phyloP scores from a whole-genome alignment of 2,797 vertebrate species.

The Notamacropus eugenii region DNA sequence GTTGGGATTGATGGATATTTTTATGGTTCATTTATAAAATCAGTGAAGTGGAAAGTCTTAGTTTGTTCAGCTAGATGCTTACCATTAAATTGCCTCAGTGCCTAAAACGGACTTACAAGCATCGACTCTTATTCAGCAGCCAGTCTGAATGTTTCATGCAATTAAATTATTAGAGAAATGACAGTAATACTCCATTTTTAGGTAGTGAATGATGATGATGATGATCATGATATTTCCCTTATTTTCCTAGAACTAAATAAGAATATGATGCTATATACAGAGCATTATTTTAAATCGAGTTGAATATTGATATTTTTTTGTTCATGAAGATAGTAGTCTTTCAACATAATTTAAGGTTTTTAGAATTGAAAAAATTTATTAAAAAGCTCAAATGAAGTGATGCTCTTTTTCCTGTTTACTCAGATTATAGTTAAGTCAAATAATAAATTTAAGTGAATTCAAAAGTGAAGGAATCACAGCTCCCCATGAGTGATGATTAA shows the following conservation, averaged over 20 bases:
- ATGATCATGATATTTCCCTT: background rate
- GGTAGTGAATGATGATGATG: background rate
- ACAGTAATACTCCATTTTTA: constrained; percentile 45
- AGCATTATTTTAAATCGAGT: background rate
- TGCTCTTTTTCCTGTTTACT: constrained; percentile 4
- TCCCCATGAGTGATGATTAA: background rate
- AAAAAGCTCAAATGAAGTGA: constrained; percentile 34
- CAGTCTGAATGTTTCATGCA: constrained; percentile 50
- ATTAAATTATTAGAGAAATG: constrained; percentile 60
- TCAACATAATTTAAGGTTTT: constrained; percentile 12
- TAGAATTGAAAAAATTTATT: constrained; percentile 43
- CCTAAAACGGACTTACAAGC: constrained; percentile 58
- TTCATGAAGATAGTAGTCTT: constrained; percentile 41
- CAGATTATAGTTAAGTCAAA: background rate
- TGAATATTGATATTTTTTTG: constrained; percentile 2
- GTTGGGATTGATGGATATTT: constrained; percentile 53
- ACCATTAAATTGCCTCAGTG: constrained; percentile 56
- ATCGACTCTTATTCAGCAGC: constrained; percentile 45
- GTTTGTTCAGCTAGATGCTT: constrained; percentile 57
- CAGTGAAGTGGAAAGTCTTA: constrained; percentile 66
- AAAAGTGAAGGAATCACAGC: background rate
- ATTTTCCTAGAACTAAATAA: background rate
- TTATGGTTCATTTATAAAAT: constrained; percentile 62
- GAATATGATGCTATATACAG: background rate
- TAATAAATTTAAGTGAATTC: background rate